A percentile compares a stretch with the other conserved stretches of the same genome.
Conservation (phyloP, 1,140 invertebrate species). For the Marisa cornuarietis region DNA sequence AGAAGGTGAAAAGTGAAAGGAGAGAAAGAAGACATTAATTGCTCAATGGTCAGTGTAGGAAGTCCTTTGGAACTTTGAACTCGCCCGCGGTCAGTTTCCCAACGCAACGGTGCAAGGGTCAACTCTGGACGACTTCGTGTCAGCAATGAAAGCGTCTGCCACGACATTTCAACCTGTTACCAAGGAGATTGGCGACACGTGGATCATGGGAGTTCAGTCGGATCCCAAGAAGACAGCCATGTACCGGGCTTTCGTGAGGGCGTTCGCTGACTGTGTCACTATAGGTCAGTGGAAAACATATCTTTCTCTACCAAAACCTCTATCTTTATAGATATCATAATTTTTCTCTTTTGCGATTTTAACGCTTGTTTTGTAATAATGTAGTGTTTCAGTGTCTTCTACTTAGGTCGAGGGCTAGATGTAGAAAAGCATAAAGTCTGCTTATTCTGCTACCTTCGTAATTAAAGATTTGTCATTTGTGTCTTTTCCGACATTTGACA, state of each 20-base stretch:
- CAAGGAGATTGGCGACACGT: constrained; percentile 61
- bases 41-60: constrained; percentile 38
- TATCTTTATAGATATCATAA: no score
- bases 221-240: constrained; percentile 55
- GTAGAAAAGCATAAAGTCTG: not conserved
- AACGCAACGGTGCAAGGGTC: constrained; percentile 46
- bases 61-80: constrained; percentile 50
- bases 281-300: constrained; percentile 25
- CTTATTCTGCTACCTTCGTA: not conserved
- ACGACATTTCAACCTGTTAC: constrained; percentile 39
- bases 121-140: constrained; percentile 53
- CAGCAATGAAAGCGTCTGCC: constrained; percentile 37
- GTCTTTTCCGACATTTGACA: no score
- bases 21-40: no score
- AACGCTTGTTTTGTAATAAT: no score
- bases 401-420: not conserved
- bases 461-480: no score
- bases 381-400: no score
- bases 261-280: constrained; percentile 35
- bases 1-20: no score
- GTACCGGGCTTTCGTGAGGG: constrained; percentile 41
- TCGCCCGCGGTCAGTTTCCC: constrained; percentile 54
- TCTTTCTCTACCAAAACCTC: not conserved
- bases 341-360: no score
- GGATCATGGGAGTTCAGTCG: constrained; percentile 59